A percentile compares a stretch with the other conserved stretches of the same genome.
Evolutionary conservation across 2,888 invertebrate species (phyloP).

Genomic region (Eupelmus urozonus): DNA sequence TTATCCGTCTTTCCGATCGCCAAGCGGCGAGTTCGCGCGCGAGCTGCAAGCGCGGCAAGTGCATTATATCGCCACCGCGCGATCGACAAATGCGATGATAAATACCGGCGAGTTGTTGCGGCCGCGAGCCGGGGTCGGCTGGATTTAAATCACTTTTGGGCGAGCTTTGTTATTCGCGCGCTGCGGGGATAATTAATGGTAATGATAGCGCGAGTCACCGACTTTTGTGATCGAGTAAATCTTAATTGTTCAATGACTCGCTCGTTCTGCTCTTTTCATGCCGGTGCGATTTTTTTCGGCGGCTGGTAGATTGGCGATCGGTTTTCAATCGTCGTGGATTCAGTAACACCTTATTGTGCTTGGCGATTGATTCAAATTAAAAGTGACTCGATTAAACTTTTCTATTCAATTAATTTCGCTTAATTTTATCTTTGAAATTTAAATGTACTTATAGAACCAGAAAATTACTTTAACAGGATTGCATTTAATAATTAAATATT

Average conservation of each 20-base stretch:
- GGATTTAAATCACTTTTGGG: constrained; percentile 49
- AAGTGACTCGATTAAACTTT: no score
- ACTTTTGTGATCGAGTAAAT: constrained; percentile 38
- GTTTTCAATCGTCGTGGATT: no score
- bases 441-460: no score
- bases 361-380: no score
- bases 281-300: no score
- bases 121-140: neutral
- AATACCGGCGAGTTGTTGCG: constrained; percentile 17
- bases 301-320: no score
- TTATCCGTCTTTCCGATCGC: constrained; percentile 22
- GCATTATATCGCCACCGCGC: constrained; percentile 45
- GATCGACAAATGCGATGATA: constrained; percentile 52
- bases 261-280: neutral
- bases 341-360: no score
- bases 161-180: neutral
- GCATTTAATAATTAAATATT: no score
- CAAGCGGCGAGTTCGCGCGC: neutral
- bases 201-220: constrained; percentile 44
- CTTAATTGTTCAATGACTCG: constrained; percentile 45
- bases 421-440: no score
- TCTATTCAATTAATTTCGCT: no score
- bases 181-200: constrained; percentile 24
- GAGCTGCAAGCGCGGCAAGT: constrained; percentile 37
- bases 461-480: no score